Conservation (phyloP, 1,140 invertebrate species). For the Panulirus ornatus region DNA sequence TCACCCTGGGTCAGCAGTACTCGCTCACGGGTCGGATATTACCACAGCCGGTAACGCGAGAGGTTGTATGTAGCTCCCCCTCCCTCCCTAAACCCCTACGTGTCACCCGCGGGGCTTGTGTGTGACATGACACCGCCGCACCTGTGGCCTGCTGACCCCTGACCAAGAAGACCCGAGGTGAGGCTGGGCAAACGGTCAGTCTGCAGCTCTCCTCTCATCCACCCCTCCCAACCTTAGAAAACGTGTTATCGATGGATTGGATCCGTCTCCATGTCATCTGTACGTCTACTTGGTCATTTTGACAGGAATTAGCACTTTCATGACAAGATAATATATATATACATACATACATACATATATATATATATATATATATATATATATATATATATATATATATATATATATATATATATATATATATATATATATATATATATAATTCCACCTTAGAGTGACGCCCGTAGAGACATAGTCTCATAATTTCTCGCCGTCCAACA, state of each 20-base stretch:
- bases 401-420: conserved; percentile 38
- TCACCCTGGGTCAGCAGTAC: no score
- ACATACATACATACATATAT: conserved; percentile 20
- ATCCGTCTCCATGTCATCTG: no score
- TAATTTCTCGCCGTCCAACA: no score
- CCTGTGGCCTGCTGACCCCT: neutral
- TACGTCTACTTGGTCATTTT: neutral
- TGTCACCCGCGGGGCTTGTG: neutral
- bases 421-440: conserved; percentile 22
- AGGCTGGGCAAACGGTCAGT: neutral
- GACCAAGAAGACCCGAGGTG: neutral
- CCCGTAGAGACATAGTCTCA: no score
- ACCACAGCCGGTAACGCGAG: neutral
- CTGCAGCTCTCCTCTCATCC: neutral
- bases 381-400: conserved; percentile 36
- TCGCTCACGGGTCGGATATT: neutral
- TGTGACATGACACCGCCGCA: neutral
- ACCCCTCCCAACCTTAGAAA: no score
- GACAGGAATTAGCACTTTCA: no score
- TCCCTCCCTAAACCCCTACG: no score
- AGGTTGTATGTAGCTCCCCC: neutral
- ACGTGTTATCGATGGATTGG: no score
- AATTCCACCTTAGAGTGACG: no score
- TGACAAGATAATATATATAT: neutral
- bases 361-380: conserved; percentile 35